phyloP scores from a whole-genome alignment of 2,113 vertebrate genomes.

The Sporophila hypoxantha region DNA sequence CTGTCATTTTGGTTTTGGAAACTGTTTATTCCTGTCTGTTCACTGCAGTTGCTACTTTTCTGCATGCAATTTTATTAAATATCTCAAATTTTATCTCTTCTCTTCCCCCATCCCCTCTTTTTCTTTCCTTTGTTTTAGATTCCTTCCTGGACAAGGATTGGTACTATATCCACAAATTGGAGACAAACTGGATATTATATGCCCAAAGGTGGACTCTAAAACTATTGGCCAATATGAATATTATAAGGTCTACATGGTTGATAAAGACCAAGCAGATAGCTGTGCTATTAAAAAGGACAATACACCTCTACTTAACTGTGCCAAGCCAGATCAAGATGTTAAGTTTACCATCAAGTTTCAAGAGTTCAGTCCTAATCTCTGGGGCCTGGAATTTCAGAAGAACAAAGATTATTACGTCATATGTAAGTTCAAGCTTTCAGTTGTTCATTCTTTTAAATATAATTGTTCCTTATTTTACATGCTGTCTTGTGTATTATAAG shows the following conservation, averaged over 20 bases:
- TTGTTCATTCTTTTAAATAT: constrained; percentile 7
- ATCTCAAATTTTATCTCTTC: neutral
- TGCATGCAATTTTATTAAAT: neutral
- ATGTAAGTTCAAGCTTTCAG: constrained; percentile 82
- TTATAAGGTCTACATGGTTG: constrained; percentile 98
- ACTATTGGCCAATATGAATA: constrained; percentile 88
- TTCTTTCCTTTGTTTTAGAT: constrained; percentile 72
- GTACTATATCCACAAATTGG: constrained; percentile 97
- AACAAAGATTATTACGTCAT: constrained; percentile 98
- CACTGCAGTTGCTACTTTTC: neutral
- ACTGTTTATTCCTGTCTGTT: neutral
- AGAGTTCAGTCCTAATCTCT: constrained; percentile 98
- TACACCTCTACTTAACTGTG: constrained; percentile 95
- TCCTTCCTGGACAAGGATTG: constrained; percentile 93
- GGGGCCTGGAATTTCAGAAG: constrained; percentile 97
- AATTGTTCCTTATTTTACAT: neutral
- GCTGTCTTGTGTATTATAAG: neutral
- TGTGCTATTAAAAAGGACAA: constrained; percentile 95
- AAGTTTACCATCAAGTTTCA: constrained; percentile 99
- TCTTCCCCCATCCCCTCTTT: neutral
- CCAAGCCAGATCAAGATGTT: constrained; percentile 96
- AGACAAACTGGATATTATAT: constrained; percentile 99
- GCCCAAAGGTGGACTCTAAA: constrained; percentile 92
- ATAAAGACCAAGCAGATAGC: constrained; percentile 92
- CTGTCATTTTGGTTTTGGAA: constrained; percentile 24